Conservation (phyloP, 2,797 vertebrate species). For the Gallinago stenura region DNA sequence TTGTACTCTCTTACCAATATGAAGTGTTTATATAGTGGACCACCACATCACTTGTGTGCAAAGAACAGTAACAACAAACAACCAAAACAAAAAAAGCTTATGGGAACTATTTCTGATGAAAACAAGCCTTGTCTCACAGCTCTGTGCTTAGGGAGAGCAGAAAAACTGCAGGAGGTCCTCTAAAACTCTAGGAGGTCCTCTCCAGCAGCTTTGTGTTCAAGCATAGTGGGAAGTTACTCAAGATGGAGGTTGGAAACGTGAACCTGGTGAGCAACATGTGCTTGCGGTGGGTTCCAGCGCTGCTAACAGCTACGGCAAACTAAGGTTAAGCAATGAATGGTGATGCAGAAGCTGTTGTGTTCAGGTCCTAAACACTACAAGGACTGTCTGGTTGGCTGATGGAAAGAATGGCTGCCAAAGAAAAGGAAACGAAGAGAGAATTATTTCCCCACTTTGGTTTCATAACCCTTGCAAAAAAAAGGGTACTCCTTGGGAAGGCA, state of each 20-base stretch:
- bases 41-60: background rate
- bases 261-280: background rate
- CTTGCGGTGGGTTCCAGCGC: background rate
- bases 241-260: background rate
- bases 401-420: background rate
- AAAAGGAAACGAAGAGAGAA: background rate
- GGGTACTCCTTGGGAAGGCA: background rate
- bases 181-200: background rate
- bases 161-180: background rate
- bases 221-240: background rate
- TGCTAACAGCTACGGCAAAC: background rate
- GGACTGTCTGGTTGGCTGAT: background rate
- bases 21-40: background rate
- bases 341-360: background rate
- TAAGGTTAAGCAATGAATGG: background rate
- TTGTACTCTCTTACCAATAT: background rate
- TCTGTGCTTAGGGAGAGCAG: accelerated
- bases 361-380: background rate
- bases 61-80: background rate
- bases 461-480: background rate
- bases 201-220: background rate
- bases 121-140: background rate
- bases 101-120: background rate
- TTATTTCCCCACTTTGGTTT: background rate
- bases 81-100: background rate